These are phyloP conservation scores for Dioctria linearis DNA, from an alignment of 2,888 invertebrate genomes.

Conservation along the genomic window DNA sequence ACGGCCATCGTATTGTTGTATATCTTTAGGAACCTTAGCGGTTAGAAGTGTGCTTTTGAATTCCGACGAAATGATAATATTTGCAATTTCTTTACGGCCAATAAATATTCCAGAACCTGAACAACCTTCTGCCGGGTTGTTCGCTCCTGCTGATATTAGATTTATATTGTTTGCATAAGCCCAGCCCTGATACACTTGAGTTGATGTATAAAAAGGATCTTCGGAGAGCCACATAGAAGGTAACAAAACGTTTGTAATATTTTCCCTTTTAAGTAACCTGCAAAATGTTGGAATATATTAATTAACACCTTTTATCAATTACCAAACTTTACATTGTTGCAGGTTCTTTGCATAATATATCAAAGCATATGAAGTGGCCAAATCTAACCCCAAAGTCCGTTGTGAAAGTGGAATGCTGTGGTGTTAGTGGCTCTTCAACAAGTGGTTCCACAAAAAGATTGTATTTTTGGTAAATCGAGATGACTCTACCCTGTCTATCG, in stretches of 20 bases:
- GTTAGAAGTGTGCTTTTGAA: conserved; percentile 63
- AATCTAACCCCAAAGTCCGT: conserved; percentile 87
- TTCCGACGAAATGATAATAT: conserved; percentile 60
- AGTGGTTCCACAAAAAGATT: conserved; percentile 72
- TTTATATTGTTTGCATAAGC: conserved; percentile 79
- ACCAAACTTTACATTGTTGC: conserved; percentile 70
- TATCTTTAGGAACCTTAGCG: conserved; percentile 55
- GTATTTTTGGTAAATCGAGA: conserved; percentile 74
- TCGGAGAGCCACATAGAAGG: conserved; percentile 88
- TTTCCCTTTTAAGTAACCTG: conserved; percentile 57
- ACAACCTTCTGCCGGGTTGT: conserved; percentile 75
- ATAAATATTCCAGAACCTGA: conserved; percentile 85
- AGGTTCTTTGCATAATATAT: conserved; percentile 83
- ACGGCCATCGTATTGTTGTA: not conserved
- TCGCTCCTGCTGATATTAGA: conserved; percentile 81
- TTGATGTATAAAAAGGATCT: conserved; percentile 81
- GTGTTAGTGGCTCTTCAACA: conserved; percentile 72
- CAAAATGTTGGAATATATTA: not conserved
- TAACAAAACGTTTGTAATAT: conserved; percentile 69
- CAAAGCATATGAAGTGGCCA: conserved; percentile 88
- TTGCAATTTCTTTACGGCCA: conserved; percentile 68
- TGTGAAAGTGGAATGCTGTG: conserved; percentile 76
- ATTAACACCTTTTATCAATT: not conserved
- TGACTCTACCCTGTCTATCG: conserved; percentile 79
- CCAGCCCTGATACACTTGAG: conserved; percentile 81